These are phyloP conservation scores for Astyanax mexicanus DNA, from an alignment of 2,797 vertebrate genomes.

Conservation along the genomic window DNA sequence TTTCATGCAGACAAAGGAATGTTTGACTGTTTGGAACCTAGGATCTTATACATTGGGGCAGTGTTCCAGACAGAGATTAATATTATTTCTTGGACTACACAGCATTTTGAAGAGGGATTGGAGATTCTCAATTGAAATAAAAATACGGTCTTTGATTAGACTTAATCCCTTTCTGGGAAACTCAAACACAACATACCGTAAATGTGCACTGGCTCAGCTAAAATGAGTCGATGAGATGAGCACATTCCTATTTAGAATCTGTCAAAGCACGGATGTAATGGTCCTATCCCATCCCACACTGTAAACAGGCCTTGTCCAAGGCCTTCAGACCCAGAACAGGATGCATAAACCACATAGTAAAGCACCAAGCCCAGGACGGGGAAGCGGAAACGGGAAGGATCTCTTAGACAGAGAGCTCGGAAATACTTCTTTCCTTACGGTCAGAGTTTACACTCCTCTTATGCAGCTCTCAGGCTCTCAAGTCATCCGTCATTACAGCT, in stretches of 20 bases:
- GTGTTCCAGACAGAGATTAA: too few species aligned
- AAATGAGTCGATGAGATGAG: too few species aligned
- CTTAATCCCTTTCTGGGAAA: too few species aligned
- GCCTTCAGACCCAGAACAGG: constrained; percentile 33
- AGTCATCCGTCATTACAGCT: constrained; percentile 37
- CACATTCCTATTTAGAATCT: not conserved
- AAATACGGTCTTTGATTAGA: too few species aligned
- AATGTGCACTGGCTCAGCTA: too few species aligned
- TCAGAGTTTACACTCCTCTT: constrained; percentile 31
- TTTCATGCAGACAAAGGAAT: too few species aligned
- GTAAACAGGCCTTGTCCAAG: constrained; percentile 9
- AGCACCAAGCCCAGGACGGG: not conserved
- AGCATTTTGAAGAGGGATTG: too few species aligned
- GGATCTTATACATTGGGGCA: too few species aligned
- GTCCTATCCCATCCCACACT: constrained; percentile 24
- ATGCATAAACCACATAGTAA: constrained; percentile 19
- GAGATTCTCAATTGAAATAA: too few species aligned
- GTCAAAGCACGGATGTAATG: constrained; percentile 13
- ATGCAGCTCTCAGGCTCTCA: constrained; percentile 56
- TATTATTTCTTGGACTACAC: too few species aligned
- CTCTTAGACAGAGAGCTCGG: constrained; percentile 55
- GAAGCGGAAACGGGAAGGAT: constrained; percentile 57
- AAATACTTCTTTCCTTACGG: constrained; percentile 63
- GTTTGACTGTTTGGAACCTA: too few species aligned
- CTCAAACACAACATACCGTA: too few species aligned